These are phyloP conservation scores for Margaritifera margaritifera DNA, from an alignment of 2,888 invertebrate genomes.

Conservation along the genomic window DNA sequence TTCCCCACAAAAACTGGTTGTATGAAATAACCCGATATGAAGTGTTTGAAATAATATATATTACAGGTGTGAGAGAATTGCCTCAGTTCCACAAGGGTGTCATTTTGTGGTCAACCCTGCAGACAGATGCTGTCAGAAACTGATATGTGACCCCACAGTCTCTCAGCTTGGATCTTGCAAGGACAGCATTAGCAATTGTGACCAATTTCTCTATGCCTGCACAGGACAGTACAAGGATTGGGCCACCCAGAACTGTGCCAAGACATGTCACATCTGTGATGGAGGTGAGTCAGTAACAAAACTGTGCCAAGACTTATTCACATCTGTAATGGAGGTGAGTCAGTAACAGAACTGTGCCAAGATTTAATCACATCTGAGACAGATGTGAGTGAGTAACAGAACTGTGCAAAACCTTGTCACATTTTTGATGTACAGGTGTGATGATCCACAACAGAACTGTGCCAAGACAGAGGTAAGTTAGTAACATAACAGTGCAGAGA, in stretches of 20 bases:
- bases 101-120: constrained; percentile 42
- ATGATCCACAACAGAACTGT: no score
- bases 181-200: constrained; percentile 40
- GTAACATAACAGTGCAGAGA: no score
- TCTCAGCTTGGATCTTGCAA: constrained; percentile 22
- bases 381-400: no score
- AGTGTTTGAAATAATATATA: background rate
- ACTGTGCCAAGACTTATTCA: background rate
- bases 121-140: constrained; percentile 52
- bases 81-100: constrained; percentile 46
- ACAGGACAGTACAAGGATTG: constrained; percentile 39
- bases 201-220: constrained; percentile 35
- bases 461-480: no score
- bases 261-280: constrained; percentile 43
- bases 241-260: constrained; percentile 45
- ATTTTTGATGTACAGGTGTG: no score
- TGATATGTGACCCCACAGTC: constrained; percentile 46
- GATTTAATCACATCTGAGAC: no score
- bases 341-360: no score
- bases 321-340: background rate
- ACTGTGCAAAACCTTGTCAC: no score
- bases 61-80: constrained; percentile 51
- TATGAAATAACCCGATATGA: no score
- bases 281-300: constrained; percentile 12
- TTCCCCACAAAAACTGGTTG: no score